A percentile compares a stretch with the other conserved stretches of the same genome.
These are phyloP conservation scores for Troides helena DNA, from an alignment of 2,888 invertebrate genomes.

Conservation along the genomic window DNA sequence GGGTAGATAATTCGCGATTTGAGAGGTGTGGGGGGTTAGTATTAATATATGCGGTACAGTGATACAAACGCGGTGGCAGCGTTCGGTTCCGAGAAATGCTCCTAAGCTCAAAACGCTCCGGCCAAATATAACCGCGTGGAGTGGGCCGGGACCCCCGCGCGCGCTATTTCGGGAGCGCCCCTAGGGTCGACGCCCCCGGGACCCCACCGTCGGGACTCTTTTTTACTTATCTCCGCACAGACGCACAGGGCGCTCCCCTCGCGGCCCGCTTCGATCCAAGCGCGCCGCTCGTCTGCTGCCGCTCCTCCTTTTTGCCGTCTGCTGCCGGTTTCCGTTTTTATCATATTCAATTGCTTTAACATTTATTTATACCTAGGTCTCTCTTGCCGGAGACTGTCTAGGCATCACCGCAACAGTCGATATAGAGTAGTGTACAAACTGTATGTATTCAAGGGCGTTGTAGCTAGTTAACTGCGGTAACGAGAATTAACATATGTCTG, in stretches of 20 bases:
- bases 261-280: not conserved
- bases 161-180: slow-evolving; percentile 55
- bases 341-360: not conserved
- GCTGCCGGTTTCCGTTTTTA: not conserved
- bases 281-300: not conserved
- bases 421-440: no score
- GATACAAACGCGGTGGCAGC: no score
- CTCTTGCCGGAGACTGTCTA: no score
- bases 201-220: slow-evolving; percentile 42
- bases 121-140: slow-evolving; percentile 28
- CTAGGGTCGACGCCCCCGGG: slow-evolving; percentile 51
- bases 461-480: no score
- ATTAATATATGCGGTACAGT: no score
- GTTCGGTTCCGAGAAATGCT: slow-evolving; percentile 27
- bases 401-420: no score
- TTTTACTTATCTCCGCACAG: slow-evolving; percentile 39
- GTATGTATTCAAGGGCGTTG: no score
- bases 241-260: slow-evolving; percentile 35
- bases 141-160: slow-evolving; percentile 48
- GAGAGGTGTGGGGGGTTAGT: no score
- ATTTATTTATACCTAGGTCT: no score
- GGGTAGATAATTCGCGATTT: no score
- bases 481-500: no score
- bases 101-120: slow-evolving; percentile 36
- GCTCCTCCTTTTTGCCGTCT: slow-evolving; percentile 24